A percentile compares a stretch with the other conserved stretches of the same genome.
phyloP scores from a whole-genome alignment of 1,140 invertebrate genomes.

The Leptinotarsa defecta region DNA sequence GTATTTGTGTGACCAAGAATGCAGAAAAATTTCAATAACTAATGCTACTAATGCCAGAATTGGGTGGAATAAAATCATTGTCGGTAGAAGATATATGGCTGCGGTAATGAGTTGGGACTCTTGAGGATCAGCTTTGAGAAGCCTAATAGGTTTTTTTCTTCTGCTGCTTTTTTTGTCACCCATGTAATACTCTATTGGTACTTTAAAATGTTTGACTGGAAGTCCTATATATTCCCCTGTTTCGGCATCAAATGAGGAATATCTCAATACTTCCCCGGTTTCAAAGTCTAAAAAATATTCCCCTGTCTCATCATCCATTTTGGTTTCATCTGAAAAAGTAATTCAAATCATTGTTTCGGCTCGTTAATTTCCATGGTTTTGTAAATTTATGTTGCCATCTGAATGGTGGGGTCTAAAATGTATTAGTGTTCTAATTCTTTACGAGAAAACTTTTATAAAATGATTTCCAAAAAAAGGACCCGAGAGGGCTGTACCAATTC shows the following conservation, averaged over 20 bases:
- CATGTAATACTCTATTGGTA: constrained; percentile 9
- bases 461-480: too few species aligned
- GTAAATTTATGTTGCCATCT: too few species aligned
- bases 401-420: too few species aligned
- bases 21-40: constrained; percentile 57
- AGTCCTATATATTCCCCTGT: constrained; percentile 44
- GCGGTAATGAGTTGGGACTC: constrained; percentile 31
- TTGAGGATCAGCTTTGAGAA: background rate
- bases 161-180: constrained; percentile 12
- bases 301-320: constrained; percentile 16
- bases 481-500: too few species aligned
- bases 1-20: constrained; percentile 63
- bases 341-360: too few species aligned
- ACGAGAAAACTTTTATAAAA: too few species aligned
- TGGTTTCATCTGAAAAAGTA: background rate
- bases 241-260: constrained; percentile 36
- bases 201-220: background rate
- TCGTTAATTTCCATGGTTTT: too few species aligned
- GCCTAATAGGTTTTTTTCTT: background rate
- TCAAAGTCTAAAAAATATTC: constrained; percentile 38
- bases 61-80: constrained; percentile 55
- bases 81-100: constrained; percentile 53
- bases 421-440: too few species aligned
- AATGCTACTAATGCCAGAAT: constrained; percentile 47
- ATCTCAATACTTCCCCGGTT: constrained; percentile 42